These are phyloP conservation scores for Myopa tessellatipennis DNA, from an alignment of 2,888 invertebrate genomes.

Conservation along the genomic window DNA sequence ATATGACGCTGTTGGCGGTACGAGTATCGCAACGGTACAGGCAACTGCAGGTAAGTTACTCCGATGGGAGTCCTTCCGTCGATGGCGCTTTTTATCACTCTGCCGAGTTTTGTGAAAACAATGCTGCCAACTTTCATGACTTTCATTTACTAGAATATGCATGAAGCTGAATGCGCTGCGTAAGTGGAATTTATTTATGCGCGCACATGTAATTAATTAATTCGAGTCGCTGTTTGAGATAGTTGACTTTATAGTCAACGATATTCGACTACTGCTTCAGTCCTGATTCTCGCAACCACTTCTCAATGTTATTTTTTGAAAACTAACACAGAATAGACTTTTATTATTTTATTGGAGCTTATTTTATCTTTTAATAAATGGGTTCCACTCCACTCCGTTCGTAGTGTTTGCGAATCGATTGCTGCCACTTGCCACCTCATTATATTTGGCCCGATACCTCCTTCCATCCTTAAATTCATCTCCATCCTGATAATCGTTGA, in stretches of 20 bases:
- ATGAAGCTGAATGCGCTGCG: not conserved
- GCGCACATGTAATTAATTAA: constrained; percentile 24
- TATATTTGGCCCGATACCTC: not conserved
- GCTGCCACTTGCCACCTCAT: not conserved
- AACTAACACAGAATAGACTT: not conserved
- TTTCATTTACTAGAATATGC: too few species aligned
- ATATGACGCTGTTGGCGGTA: not conserved
- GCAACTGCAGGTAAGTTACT: not conserved
- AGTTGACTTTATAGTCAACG: not conserved
- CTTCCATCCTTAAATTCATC: not conserved
- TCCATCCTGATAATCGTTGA: not conserved
- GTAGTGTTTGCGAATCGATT: not conserved
- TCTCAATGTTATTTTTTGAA: not conserved
- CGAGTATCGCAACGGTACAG: not conserved
- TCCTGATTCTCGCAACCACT: too few species aligned
- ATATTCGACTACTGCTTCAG: too few species aligned
- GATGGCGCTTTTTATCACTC: not conserved
- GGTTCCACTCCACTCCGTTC: too few species aligned
- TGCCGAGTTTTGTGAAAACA: not conserved
- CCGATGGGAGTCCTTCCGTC: not conserved
- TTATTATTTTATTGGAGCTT: too few species aligned
- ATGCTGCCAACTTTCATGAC: too few species aligned
- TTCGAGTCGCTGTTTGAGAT: not conserved
- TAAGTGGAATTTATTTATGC: constrained; percentile 15
- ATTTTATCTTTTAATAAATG: too few species aligned